A percentile compares a stretch with the other conserved stretches of the same genome.
These are phyloP conservation scores for Noctua janthina DNA, from an alignment of 2,888 invertebrate genomes.

Conservation along the genomic window DNA sequence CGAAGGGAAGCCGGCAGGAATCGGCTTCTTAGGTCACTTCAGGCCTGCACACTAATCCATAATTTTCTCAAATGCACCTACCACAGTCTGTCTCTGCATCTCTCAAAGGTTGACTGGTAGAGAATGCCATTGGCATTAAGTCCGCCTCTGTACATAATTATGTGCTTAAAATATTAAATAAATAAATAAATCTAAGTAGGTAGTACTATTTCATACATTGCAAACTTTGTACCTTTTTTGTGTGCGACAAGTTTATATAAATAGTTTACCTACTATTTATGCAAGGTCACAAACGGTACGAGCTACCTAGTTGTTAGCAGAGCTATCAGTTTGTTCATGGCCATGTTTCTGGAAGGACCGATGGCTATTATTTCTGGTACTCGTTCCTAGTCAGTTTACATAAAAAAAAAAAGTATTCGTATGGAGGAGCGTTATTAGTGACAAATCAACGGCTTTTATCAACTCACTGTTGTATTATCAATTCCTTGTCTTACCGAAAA, in stretches of 20 bases:
- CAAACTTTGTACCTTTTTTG: neutral
- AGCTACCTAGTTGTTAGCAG: neutral
- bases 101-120: too few species aligned
- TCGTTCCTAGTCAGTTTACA: neutral
- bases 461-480: constrained; percentile 9
- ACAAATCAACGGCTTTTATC: neutral
- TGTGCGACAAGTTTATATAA: neutral
- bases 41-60: too few species aligned
- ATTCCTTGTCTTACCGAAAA: neutral
- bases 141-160: too few species aligned
- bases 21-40: too few species aligned
- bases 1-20: too few species aligned
- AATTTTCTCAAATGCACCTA: too few species aligned
- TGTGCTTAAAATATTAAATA: too few species aligned
- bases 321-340: neutral
- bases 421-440: neutral
- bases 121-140: too few species aligned
- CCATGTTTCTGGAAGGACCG: neutral
- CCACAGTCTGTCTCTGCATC: too few species aligned
- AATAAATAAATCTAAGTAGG: too few species aligned
- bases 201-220: too few species aligned
- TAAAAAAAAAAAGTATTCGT: neutral
- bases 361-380: neutral
- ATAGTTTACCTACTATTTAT: neutral
- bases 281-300: neutral